Conservation (phyloP, 2,113 vertebrate species). For the Microcebus lehilahytsara region DNA sequence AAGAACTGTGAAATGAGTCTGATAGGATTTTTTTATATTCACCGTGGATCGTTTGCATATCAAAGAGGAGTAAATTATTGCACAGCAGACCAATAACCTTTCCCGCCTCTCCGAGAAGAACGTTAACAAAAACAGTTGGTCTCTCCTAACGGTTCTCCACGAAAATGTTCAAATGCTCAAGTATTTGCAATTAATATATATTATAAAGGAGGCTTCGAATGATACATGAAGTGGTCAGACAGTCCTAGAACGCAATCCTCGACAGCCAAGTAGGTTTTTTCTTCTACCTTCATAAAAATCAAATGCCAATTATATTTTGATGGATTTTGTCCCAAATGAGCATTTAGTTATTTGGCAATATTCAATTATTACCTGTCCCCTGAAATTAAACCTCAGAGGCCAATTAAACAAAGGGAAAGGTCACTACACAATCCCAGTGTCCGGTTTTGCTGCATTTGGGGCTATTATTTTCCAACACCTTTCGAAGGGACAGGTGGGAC, state of each 20-base stretch:
- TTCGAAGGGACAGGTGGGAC: conserved; percentile 90
- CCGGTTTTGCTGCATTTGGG: conserved; percentile 85
- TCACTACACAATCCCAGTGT: conserved; percentile 87
- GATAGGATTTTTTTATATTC: conserved; percentile 99
- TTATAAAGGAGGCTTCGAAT: conserved; percentile 80
- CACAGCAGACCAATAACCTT: conserved; percentile 99
- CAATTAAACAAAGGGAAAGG: conserved; percentile 92
- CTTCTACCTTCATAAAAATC: conserved; percentile 81
- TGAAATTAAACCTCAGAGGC: conserved; percentile 86
- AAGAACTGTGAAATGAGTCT: conserved; percentile 99
- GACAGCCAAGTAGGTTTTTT: conserved; percentile 72
- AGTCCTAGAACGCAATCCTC: conserved; percentile 79
- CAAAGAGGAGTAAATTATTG: conserved; percentile 99
- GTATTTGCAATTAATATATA: conserved; percentile 88
- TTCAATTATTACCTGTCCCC: conserved; percentile 88
- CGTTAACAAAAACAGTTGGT: conserved; percentile 90
- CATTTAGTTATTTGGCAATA: conserved; percentile 87
- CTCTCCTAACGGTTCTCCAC: conserved; percentile 78
- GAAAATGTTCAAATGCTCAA: conserved; percentile 82
- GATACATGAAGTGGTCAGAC: conserved; percentile 84
- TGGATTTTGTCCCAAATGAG: conserved; percentile 88
- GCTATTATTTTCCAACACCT: conserved; percentile 93
- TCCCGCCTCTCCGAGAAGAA: conserved; percentile 88
- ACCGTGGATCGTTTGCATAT: conserved; percentile 99
- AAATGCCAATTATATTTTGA: conserved; percentile 88